Conservation (phyloP, 2,888 invertebrate species). For the Ophioninae sp. region DNA sequence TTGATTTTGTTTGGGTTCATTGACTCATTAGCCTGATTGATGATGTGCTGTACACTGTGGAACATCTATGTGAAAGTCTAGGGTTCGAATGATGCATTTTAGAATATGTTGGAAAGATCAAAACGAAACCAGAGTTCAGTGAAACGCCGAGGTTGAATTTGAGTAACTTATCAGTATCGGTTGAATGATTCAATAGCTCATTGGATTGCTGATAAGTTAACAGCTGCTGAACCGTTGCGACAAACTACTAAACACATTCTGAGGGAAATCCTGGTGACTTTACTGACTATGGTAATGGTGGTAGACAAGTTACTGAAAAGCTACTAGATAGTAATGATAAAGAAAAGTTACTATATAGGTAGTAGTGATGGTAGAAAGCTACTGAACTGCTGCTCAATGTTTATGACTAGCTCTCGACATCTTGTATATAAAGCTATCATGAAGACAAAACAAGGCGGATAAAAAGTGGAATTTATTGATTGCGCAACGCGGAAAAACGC, state of each 20-base stretch:
- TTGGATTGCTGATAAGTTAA: neutral
- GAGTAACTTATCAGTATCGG: neutral
- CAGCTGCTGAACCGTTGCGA: neutral
- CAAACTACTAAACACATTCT: neutral
- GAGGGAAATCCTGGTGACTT: neutral
- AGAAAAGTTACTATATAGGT: neutral
- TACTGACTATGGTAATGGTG: neutral
- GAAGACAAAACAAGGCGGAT: neutral
- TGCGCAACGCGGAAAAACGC: neutral
- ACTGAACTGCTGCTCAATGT: neutral
- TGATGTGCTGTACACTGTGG: neutral
- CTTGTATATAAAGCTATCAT: no score
- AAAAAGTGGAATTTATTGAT: neutral
- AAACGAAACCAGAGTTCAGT: neutral
- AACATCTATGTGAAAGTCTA: neutral
- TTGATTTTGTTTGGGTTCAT: no score
- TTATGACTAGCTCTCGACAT: no score
- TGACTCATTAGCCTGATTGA: neutral
- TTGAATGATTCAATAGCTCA: neutral
- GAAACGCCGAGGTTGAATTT: neutral
- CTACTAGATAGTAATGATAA: neutral
- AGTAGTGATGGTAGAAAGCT: neutral
- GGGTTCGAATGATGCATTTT: neutral
- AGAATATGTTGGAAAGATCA: neutral
- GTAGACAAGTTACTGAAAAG: neutral